phyloP scores from a whole-genome alignment of 2,797 vertebrate species.

The Acipenser transmontanus region DNA sequence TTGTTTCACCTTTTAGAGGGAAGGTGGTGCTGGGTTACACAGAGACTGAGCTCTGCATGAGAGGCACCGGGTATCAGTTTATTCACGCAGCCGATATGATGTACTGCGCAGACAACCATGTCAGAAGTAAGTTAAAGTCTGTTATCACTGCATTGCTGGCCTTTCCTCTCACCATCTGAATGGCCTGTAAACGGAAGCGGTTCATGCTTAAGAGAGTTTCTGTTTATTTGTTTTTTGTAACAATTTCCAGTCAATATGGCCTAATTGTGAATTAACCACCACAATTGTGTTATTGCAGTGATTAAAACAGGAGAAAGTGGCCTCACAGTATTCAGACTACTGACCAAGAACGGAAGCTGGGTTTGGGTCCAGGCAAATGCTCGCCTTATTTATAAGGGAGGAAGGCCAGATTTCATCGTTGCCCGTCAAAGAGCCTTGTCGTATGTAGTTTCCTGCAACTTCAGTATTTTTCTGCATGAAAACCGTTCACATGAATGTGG shows the following conservation, averaged over 20 bases:
- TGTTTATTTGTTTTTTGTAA: no score
- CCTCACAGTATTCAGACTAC: slow-evolving; percentile 59
- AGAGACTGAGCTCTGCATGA: slow-evolving; percentile 53
- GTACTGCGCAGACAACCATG: slow-evolving; percentile 66
- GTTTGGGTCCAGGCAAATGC: slow-evolving; percentile 67
- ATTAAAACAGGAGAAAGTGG: slow-evolving; percentile 68
- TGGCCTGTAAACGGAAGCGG: no score
- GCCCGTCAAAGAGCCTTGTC: slow-evolving; percentile 56
- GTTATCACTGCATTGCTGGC: no score
- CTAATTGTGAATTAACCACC: no score
- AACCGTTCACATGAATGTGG: background rate
- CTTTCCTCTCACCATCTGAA: no score
- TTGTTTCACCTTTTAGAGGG: slow-evolving; percentile 39
- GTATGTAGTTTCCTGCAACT: slow-evolving; percentile 40
- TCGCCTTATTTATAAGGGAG: slow-evolving; percentile 57
- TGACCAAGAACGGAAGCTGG: slow-evolving; percentile 50
- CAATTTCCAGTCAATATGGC: no score
- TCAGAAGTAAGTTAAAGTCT: slow-evolving; percentile 50
- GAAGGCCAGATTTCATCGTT: slow-evolving; percentile 62
- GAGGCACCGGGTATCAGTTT: slow-evolving; percentile 63
- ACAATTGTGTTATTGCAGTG: slow-evolving; percentile 41
- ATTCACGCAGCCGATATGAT: slow-evolving; percentile 70
- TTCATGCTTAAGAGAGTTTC: no score
- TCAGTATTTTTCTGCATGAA: background rate
- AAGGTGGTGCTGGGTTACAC: slow-evolving; percentile 61